phyloP scores from a whole-genome alignment of 2,113 vertebrate species.

The Nycticebus coucang region DNA sequence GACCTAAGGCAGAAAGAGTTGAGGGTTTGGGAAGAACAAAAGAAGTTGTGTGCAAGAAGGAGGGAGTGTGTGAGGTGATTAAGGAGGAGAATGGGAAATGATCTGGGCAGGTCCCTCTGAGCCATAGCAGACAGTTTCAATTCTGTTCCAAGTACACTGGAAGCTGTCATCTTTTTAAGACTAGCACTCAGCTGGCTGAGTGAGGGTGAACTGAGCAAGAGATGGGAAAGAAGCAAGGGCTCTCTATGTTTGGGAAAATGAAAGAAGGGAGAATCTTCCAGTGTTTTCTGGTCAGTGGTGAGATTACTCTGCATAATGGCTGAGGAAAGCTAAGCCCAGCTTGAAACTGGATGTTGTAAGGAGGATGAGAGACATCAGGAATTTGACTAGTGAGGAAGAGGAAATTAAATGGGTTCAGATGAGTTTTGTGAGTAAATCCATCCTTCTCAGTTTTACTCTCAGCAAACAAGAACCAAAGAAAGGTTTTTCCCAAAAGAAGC shows the following conservation, averaged over 20 bases:
- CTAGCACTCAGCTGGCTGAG: neutral
- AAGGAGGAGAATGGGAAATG: neutral
- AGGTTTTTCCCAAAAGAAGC: neutral
- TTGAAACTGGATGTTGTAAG: slow-evolving; percentile 46
- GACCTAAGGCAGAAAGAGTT: neutral
- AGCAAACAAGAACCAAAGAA: slow-evolving; percentile 22
- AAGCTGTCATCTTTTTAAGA: neutral
- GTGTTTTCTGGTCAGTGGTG: neutral
- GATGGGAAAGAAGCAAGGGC: neutral
- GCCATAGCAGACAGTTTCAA: neutral
- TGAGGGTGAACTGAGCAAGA: neutral
- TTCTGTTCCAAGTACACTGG: neutral
- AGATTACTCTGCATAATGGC: neutral
- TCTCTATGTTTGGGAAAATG: neutral
- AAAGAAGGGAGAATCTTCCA: neutral
- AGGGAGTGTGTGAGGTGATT: neutral
- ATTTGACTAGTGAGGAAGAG: neutral
- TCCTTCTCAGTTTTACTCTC: neutral
- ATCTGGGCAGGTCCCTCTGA: neutral
- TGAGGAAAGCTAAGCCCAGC: slow-evolving; percentile 1
- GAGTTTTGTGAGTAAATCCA: neutral
- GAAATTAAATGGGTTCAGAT: neutral
- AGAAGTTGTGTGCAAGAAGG: neutral
- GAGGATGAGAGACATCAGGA: neutral
- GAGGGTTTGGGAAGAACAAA: neutral